Base-by-base conservation (phyloP, 1,140 invertebrate species). In the Fopius arisanus region DNA sequence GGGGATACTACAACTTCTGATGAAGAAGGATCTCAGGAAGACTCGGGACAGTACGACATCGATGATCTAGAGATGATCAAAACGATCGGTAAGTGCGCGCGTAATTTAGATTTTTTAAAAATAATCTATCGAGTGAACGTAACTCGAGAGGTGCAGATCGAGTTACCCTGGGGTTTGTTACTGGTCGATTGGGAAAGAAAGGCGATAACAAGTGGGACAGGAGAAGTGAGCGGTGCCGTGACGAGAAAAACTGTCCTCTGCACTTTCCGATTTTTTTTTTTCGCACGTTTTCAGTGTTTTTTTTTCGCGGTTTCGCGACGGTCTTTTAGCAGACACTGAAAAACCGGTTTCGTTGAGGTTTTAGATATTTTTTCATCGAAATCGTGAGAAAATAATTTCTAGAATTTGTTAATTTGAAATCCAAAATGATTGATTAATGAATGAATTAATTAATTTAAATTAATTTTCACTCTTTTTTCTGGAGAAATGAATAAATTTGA, bases 21-120 rank as follows among this genome's bases (percentile, higher is more conserved):
- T 63, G 88, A 88, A 72, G 86, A 88, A 41, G 85, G 85, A 66
- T 87, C 86, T 4, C 86, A 88, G 51, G 92, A 93, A 79, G 92
- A 92, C 75, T 89, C 91, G 62, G 91, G 92, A 73, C 91, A 91
- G 78, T 93, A 92, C 80, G 91, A 91, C 76, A 86, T 95, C 77
- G 93, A 95, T 75, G 92, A 94, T 80, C 90, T 94, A 75, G 93
- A 94, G 81, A 94, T 94, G 75, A 90, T 95, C 75, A 95, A 94
- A 88, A 95, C 93, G 62, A 93, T 95, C 67, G 94, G 93, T 94
- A 81, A 92, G 93, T 82, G 1, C 26, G 51, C 3, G 10, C 16
- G 14, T 28, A 14, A 28, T 31, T 31, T 59, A n/a, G n/a, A n/a
- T n/a, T n/a, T n/a, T n/a, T n/a, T n/a, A n/a, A n/a, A n/a, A n/a